These are phyloP conservation scores for Ichneumon xanthorius DNA, from an alignment of 2,888 invertebrate genomes.

Conservation along the genomic window DNA sequence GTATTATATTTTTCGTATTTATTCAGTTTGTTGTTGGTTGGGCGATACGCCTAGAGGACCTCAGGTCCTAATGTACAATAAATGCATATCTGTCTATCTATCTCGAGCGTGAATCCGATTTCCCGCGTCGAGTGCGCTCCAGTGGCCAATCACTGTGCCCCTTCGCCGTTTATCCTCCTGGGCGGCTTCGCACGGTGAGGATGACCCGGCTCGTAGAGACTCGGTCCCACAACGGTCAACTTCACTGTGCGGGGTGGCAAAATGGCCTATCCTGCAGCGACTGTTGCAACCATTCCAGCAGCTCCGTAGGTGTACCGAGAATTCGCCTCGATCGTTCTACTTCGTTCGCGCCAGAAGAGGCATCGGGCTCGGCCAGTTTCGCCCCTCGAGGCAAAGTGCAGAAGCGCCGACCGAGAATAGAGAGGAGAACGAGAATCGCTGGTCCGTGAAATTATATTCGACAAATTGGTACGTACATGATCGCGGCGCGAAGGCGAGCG, in stretches of 20 bases:
- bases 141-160: conserved; percentile 6
- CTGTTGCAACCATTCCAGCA: neutral
- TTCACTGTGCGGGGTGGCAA: neutral
- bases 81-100: too few relatives aligned
- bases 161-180: neutral
- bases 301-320: conserved; percentile 14
- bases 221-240: neutral
- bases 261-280: neutral
- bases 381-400: conserved; percentile 29
- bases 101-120: neutral
- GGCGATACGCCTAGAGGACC: too few relatives aligned
- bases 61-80: too few relatives aligned
- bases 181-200: neutral
- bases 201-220: neutral
- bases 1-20: too few relatives aligned
- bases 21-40: too few relatives aligned
- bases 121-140: neutral
- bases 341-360: conserved; percentile 26
- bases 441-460: conserved; percentile 64
- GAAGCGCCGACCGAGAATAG: conserved; percentile 23
- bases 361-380: conserved; percentile 13
- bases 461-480: conserved; percentile 58
- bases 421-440: conserved; percentile 40
- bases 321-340: conserved; percentile 17
- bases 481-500: conserved; percentile 20